A percentile compares a stretch with the other conserved stretches of the same genome.
Evolutionary conservation across 2,888 invertebrate species (phyloP).

Genomic region (Hirtodrosophila cameraria): DNA sequence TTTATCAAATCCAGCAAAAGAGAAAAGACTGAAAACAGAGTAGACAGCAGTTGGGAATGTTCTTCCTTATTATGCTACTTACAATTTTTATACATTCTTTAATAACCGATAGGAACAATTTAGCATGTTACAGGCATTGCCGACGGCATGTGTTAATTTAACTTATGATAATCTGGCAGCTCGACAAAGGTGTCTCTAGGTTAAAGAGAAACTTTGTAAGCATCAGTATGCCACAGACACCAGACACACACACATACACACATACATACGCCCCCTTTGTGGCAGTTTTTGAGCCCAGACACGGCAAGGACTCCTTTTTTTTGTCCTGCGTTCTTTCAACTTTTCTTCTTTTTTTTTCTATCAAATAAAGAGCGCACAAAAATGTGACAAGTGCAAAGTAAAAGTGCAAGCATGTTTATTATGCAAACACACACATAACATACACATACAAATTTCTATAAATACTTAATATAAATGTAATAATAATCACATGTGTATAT

Average conservation of each 20-base stretch:
- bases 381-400: constrained; percentile 71
- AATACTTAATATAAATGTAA: background rate
- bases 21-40: too few relatives aligned
- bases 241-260: background rate
- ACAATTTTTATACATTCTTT: background rate
- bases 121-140: constrained; percentile 8
- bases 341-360: constrained; percentile 22
- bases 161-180: constrained; percentile 35
- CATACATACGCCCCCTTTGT: constrained; percentile 21
- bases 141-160: constrained; percentile 20
- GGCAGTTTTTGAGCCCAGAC: constrained; percentile 40
- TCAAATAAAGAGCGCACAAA: constrained; percentile 48
- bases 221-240: constrained; percentile 50
- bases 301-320: constrained; percentile 38
- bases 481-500: background rate
- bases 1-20: too few relatives aligned
- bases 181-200: constrained; percentile 46
- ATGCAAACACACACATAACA: constrained; percentile 30
- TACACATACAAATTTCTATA: background rate
- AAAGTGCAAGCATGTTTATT: constrained; percentile 64
- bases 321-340: constrained; percentile 14
- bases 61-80: too few relatives aligned
- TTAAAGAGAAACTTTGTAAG: constrained; percentile 41
- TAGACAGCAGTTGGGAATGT: too few relatives aligned
- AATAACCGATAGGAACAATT: constrained; percentile 14